Conservation (phyloP, 2,888 invertebrate species). For the Desoria tigrina region DNA sequence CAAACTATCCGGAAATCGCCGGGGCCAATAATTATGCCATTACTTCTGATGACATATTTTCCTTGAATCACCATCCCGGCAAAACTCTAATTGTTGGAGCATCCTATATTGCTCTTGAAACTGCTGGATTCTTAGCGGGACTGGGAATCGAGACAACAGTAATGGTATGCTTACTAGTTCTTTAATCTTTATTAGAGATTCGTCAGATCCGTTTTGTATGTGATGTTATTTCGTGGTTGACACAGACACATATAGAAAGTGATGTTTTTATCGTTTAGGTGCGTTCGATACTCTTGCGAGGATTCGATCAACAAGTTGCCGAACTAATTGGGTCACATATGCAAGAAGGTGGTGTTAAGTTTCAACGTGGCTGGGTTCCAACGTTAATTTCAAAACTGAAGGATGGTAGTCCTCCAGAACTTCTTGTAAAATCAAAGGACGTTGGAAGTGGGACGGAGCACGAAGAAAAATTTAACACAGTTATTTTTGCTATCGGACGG, state of each 20-base stretch:
- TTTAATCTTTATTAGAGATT: background rate
- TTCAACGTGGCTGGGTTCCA: constrained; percentile 58
- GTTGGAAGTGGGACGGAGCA: constrained; percentile 28
- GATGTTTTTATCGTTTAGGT: too few relatives aligned
- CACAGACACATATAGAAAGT: too few relatives aligned
- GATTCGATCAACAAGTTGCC: constrained; percentile 62
- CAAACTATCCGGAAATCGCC: constrained; percentile 57
- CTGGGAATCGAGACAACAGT: constrained; percentile 59
- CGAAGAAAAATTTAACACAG: constrained; percentile 63
- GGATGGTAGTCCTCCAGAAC: constrained; percentile 54
- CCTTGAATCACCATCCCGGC: constrained; percentile 60
- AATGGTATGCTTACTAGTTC: constrained; percentile 64
- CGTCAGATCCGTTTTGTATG: background rate
- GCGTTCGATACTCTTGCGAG: constrained; percentile 61
- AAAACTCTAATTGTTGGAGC: constrained; percentile 61
- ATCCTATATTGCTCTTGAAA: constrained; percentile 64
- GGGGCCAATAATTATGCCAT: constrained; percentile 59
- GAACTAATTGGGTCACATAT: constrained; percentile 61
- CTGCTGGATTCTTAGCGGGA: constrained; percentile 63
- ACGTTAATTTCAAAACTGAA: constrained; percentile 57
- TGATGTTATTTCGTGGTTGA: background rate
- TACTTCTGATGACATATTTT: constrained; percentile 64
- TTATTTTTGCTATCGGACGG: constrained; percentile 63
- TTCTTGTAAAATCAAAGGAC: constrained; percentile 3
- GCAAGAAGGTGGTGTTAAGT: constrained; percentile 59